These are phyloP conservation scores for Peribatodes rhomboidaria DNA, from an alignment of 2,888 invertebrate species.

Conservation along the genomic window DNA sequence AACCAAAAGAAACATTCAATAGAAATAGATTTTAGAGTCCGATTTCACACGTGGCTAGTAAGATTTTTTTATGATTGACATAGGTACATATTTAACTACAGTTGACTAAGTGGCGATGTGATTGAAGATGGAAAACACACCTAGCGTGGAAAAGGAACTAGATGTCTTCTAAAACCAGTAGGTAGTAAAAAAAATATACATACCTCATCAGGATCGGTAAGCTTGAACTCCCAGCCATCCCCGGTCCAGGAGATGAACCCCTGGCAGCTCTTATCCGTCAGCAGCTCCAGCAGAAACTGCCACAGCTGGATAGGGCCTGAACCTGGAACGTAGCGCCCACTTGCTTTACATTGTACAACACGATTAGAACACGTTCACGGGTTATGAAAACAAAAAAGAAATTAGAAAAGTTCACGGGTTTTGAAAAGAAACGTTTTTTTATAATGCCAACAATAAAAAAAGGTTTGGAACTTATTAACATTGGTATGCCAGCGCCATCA, in stretches of 20 bases:
- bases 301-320: constrained; percentile 99
- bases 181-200: constrained; percentile 4
- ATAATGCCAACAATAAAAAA: too few species aligned
- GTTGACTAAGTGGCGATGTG: too few species aligned
- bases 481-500: too few species aligned
- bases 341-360: constrained; percentile 81
- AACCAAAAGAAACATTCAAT: too few species aligned
- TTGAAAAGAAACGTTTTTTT: not conserved
- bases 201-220: constrained; percentile 99
- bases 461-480: too few species aligned
- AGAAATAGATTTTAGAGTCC: too few species aligned
- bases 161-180: too few species aligned
- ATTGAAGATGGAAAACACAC: too few species aligned
- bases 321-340: constrained; percentile 86
- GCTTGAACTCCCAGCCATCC: constrained; percentile 99
- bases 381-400: not conserved
- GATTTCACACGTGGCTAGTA: too few species aligned
- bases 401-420: constrained; percentile 13
- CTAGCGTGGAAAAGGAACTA: too few species aligned
- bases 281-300: constrained; percentile 98
- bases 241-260: constrained; percentile 99
- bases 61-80: too few species aligned
- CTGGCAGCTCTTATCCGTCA: constrained; percentile 98
- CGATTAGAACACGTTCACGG: constrained; percentile 16
- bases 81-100: too few species aligned